phyloP scores from a whole-genome alignment of 1,140 invertebrate genomes.

The Caenorhabditis inopinata region DNA sequence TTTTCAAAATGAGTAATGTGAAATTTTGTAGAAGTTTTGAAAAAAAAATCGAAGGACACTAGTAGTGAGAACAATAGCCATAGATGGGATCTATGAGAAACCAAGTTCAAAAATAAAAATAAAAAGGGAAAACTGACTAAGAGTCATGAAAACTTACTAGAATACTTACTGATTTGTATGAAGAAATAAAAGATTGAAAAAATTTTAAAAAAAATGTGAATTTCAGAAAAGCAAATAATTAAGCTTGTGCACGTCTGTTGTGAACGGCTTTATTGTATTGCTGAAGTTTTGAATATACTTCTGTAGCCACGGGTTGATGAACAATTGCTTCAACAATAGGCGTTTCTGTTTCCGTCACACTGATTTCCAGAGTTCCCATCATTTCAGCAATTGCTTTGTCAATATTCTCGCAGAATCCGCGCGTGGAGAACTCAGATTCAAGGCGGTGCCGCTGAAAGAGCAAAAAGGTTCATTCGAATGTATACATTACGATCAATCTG shows the following conservation, averaged over 20 bases:
- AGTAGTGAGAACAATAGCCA: neutral
- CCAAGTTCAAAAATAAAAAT: neutral
- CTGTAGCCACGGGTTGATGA: constrained; percentile 2
- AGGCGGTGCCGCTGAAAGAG: constrained; percentile 38
- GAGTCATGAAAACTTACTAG: constrained; percentile 5
- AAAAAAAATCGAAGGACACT: neutral
- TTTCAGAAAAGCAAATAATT: too few relatives aligned
- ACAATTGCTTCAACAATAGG: neutral
- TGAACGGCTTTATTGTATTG: neutral
- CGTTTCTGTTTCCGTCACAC: neutral
- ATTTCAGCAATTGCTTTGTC: constrained; percentile 43
- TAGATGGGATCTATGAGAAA: neutral
- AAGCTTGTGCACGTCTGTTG: neutral
- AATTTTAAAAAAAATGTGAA: neutral
- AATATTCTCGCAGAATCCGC: constrained; percentile 43
- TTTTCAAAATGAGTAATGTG: constrained; percentile 2
- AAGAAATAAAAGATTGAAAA: neutral
- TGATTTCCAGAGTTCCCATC: neutral
- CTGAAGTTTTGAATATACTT: neutral
- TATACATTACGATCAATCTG: neutral
- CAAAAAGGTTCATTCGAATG: neutral
- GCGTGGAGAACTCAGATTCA: constrained; percentile 35
- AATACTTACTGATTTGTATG: neutral
- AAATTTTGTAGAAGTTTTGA: too few relatives aligned
- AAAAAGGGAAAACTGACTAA: neutral